These are phyloP conservation scores for Mungos mungo DNA, from an alignment of 2,113 vertebrate species.

Conservation along the genomic window DNA sequence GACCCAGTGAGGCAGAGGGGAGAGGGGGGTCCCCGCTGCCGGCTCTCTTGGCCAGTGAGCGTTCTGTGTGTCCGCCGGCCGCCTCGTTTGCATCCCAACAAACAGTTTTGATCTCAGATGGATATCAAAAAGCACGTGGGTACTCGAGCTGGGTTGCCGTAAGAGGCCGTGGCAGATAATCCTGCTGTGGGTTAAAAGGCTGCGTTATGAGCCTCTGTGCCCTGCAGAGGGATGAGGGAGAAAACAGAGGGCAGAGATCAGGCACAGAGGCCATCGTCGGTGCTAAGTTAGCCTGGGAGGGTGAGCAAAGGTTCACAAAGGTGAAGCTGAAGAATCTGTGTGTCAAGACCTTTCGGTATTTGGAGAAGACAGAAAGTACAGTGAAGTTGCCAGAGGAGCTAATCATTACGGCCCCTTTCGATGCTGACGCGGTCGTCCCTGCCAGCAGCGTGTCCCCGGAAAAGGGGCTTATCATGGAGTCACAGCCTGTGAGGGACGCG, in stretches of 20 bases:
- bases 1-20: background rate
- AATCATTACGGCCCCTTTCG: background rate
- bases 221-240: background rate
- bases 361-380: background rate
- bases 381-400: background rate
- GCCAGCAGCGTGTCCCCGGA: background rate
- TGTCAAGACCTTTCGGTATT: background rate
- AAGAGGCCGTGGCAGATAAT: background rate
- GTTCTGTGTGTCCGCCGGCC: background rate
- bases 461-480: background rate
- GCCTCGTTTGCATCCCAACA: background rate
- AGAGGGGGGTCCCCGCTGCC: background rate
- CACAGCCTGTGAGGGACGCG: no score
- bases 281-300: no score
- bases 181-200: background rate
- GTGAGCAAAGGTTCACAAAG: background rate
- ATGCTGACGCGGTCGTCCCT: no score
- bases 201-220: background rate
- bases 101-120: background rate
- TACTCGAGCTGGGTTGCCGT: background rate
- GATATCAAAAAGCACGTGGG: background rate
- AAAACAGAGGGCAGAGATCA: background rate
- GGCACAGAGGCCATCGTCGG: background rate
- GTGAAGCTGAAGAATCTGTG: background rate
- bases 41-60: no score